Evolutionary conservation across 2,113 vertebrate genomes (phyloP).

Genomic region (Diphyllodes magnificus): DNA sequence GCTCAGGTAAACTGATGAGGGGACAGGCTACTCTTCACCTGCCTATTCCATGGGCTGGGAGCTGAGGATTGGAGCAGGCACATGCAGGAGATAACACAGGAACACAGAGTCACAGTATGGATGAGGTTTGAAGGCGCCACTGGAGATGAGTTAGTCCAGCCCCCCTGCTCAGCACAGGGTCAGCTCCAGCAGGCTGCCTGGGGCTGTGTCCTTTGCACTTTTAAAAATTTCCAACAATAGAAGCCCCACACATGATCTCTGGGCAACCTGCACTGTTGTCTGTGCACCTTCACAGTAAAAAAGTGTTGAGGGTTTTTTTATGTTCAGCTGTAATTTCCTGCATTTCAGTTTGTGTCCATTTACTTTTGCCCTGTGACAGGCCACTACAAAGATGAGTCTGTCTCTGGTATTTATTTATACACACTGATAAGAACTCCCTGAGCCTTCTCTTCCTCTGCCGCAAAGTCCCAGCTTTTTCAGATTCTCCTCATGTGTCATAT

Average conservation of each 20-base stretch:
- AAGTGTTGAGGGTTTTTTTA: fast-evolving
- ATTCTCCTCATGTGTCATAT: not conserved
- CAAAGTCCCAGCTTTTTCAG: not conserved
- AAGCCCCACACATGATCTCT: not conserved
- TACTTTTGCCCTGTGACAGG: not conserved
- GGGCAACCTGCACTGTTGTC: not conserved
- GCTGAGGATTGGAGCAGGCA: not conserved
- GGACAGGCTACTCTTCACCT: not conserved
- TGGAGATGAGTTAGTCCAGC: not conserved
- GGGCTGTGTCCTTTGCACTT: not conserved
- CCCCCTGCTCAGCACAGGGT: too few relatives aligned
- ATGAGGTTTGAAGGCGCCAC: not conserved
- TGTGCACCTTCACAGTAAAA: not conserved
- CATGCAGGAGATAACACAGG: not conserved
- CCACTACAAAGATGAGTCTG: not conserved
- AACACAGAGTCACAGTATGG: fast-evolving
- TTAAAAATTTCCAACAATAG: not conserved
- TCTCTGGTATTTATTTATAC: not conserved
- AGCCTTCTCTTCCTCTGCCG: not conserved
- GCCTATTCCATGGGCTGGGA: not conserved
- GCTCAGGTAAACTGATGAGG: not conserved
- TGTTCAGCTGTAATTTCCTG: not conserved
- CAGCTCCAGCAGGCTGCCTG: not conserved
- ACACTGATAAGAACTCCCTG: not conserved
- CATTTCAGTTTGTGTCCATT: not conserved